phyloP scores from a whole-genome alignment of 2,113 vertebrate genomes.

The Petromus typicus region DNA sequence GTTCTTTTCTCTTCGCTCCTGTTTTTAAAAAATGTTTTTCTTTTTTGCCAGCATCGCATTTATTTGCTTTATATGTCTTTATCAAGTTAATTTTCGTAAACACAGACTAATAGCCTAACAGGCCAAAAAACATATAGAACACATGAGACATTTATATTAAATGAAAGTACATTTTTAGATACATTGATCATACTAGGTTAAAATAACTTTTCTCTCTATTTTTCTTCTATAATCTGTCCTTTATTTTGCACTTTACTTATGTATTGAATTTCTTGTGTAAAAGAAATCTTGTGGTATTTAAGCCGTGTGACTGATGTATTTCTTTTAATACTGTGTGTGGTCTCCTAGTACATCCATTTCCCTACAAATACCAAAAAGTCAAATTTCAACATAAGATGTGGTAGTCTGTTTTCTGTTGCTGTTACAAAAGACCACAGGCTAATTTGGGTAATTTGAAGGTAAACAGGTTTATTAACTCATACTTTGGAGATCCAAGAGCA shows the following conservation, averaged over 20 bases:
- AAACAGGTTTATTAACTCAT: background rate
- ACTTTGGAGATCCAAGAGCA: background rate
- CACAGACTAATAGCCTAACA: background rate
- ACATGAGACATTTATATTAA: background rate
- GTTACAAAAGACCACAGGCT: background rate
- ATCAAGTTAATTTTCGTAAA: background rate
- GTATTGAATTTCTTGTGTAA: background rate
- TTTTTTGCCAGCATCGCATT: background rate
- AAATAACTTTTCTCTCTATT: background rate
- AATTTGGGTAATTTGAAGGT: background rate
- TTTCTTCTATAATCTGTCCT: background rate
- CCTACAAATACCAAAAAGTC: background rate
- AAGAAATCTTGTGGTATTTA: background rate
- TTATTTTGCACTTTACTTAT: background rate
- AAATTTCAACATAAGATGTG: background rate
- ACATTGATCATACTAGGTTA: background rate
- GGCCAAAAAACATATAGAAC: background rate
- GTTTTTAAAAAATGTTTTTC: background rate
- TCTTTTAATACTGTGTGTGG: background rate
- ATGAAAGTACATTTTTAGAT: background rate
- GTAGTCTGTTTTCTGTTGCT: background rate
- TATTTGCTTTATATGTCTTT: background rate
- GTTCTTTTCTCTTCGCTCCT: background rate
- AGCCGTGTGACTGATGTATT: background rate
- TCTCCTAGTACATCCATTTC: background rate